Base-by-base conservation (phyloP, 2,797 vertebrate species). In the Ptychadena robeensis region DNA sequence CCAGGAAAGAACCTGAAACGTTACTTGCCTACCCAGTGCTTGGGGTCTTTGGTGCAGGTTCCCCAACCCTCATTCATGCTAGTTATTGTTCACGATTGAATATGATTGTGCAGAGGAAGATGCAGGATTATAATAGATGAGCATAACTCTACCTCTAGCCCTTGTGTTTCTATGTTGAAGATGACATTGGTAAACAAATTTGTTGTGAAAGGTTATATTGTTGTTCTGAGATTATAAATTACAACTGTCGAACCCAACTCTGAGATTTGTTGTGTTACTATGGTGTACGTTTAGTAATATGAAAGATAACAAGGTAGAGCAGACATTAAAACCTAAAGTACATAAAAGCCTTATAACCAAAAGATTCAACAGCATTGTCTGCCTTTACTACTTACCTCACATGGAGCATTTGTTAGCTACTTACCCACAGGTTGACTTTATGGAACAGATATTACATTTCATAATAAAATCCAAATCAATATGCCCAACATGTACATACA, bases 401-500 rank as follows among this genome's bases (percentile, higher is more conserved):
- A 2, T 59, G n/a, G 22, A 59, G n/a, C 53, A 53, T 53, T 25
- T 59, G 53, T 59, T 59, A 9, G 1, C 53, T 59, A 25, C 53
- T 59, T 25, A n/a, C n/a, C 22, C 25, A 25, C n/a, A 25, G n/a
- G n/a, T 59, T 22, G 22, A 25, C 22, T 10, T 37, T 38, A 27
- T 4, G 35, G 18, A 37, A 68, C 3, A 37, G 9, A 37, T 3
- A 25, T 9, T 22, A 82, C 9, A 75, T 74, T 59, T 31, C 67
- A 25, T 15, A 68, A 22, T 15, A 9, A 59, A 53, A 68, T 30
- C 22, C 6, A 38, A 73, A 84, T 15, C 64, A 80, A 70, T 57
- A 71, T 75, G 67, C 30, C 73, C 76, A 64, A 63, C 77, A 70
- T 80, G 82, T 74, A 81, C 37, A 70, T 59, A 80, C 78, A 71